These are phyloP conservation scores for Agelaius phoeniceus DNA, from an alignment of 2,113 vertebrate species.

Conservation along the genomic window DNA sequence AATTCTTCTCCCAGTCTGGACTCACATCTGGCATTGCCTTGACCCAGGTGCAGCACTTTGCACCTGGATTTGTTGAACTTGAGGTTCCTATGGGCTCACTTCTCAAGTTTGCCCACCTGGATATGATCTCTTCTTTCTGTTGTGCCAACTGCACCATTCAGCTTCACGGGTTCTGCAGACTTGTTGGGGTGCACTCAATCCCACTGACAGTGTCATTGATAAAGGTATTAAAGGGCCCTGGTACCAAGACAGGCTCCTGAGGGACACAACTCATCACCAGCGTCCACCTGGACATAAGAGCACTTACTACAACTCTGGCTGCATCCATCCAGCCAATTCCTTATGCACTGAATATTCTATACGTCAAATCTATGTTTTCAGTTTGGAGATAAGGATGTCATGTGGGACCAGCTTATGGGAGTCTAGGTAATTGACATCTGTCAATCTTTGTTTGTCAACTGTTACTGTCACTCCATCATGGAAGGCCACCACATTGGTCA, in stretches of 20 bases:
- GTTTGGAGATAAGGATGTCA: neutral
- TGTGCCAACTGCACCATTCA: neutral
- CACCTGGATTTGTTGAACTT: neutral
- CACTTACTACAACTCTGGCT: neutral
- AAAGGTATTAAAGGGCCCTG: neutral
- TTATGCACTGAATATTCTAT: neutral
- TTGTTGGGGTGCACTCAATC: neutral
- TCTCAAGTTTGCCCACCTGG: neutral
- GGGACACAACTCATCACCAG: too few relatives aligned
- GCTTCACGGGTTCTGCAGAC: neutral
- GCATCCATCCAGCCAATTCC: neutral
- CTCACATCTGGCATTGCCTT: rapidly evolving
- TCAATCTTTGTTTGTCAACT: neutral
- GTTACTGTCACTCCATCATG: neutral
- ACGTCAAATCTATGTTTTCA: neutral
- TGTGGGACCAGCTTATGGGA: neutral
- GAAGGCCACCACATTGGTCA: neutral
- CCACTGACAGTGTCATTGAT: neutral
- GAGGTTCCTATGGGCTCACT: neutral
- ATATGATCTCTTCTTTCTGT: neutral
- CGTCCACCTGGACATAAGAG: neutral
- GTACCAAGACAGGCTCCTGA: rapidly evolving
- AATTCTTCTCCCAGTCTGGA: neutral
- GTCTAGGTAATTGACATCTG: neutral
- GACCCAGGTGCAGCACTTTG: neutral